A percentile compares a stretch with the other conserved stretches of the same genome.
These are phyloP conservation scores for Drosophila antonietae DNA, from an alignment of 2,888 invertebrate species.

Conservation along the genomic window DNA sequence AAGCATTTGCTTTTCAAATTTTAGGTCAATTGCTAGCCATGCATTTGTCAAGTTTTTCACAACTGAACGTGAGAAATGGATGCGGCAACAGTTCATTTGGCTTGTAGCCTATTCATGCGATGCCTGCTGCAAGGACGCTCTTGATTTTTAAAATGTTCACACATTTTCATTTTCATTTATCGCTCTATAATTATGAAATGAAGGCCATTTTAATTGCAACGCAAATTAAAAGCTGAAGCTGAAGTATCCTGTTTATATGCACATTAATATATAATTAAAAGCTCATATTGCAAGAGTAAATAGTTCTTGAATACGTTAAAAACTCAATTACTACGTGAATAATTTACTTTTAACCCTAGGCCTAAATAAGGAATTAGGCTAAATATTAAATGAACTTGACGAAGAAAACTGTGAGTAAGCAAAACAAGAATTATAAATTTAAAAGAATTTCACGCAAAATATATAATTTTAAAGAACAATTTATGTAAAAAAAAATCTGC, in stretches of 20 bases:
- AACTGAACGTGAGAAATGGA: conserved; percentile 1
- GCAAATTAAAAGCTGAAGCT: conserved; percentile 16
- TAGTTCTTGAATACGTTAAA: background rate
- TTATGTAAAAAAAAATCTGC: too few relatives aligned
- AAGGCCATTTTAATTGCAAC: conserved; percentile 39
- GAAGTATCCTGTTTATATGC: conserved; percentile 16
- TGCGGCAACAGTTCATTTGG: background rate
- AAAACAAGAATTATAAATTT: too few relatives aligned
- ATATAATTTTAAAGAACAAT: too few relatives aligned
- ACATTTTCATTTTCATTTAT: conserved; percentile 39
- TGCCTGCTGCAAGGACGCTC: conserved; percentile 24
- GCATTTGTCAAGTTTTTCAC: conserved; percentile 61
- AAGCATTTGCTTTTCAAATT: conserved; percentile 33
- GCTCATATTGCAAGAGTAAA: background rate
- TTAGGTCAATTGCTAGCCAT: conserved; percentile 36
- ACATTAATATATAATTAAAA: conserved; percentile 24
- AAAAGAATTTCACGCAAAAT: too few relatives aligned
- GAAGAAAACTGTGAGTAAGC: too few relatives aligned
- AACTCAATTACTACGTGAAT: conserved; percentile 17
- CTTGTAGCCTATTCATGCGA: background rate
- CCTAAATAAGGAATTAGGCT: background rate
- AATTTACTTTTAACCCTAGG: background rate
- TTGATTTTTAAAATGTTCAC: conserved; percentile 15
- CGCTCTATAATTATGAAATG: conserved; percentile 60
- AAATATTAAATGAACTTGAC: too few relatives aligned